Evolutionary conservation across 2,113 vertebrate species (phyloP).

Genomic region (Tachysurus fulvidraco): DNA sequence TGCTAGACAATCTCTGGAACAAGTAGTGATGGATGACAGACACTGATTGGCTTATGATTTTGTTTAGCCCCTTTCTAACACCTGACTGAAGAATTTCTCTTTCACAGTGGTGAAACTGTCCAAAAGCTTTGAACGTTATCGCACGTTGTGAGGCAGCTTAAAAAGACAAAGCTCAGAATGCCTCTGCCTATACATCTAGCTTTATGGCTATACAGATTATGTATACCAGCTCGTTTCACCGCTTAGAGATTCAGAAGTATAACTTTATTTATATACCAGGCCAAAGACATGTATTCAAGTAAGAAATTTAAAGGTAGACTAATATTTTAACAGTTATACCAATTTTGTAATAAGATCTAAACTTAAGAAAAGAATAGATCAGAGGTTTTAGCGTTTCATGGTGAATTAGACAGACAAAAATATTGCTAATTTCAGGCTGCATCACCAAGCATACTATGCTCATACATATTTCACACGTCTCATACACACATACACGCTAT

Average conservation of each 20-base stretch:
- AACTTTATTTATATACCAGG: background rate
- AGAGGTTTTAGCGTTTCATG: background rate
- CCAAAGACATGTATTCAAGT: background rate
- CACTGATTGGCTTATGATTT: background rate
- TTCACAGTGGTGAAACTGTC: background rate
- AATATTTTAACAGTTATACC: background rate
- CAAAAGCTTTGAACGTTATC: background rate
- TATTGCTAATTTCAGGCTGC: background rate
- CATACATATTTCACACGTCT: background rate
- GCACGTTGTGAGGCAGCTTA: background rate
- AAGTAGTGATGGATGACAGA: background rate
- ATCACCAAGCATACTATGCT: background rate
- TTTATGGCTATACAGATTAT: background rate
- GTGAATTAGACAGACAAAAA: background rate
- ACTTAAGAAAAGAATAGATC: background rate
- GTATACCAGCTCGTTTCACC: background rate
- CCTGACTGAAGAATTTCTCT: background rate
- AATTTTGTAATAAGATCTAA: background rate
- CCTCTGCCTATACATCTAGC: background rate
- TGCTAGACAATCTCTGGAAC: background rate
- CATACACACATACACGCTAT: constrained; percentile 3
- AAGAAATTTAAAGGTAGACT: background rate
- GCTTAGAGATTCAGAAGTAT: background rate
- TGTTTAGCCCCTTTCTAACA: background rate
- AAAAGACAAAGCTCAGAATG: background rate